Evolutionary conservation across 2,113 vertebrate genomes (phyloP).

Genomic region (Seriola aureovittata): DNA sequence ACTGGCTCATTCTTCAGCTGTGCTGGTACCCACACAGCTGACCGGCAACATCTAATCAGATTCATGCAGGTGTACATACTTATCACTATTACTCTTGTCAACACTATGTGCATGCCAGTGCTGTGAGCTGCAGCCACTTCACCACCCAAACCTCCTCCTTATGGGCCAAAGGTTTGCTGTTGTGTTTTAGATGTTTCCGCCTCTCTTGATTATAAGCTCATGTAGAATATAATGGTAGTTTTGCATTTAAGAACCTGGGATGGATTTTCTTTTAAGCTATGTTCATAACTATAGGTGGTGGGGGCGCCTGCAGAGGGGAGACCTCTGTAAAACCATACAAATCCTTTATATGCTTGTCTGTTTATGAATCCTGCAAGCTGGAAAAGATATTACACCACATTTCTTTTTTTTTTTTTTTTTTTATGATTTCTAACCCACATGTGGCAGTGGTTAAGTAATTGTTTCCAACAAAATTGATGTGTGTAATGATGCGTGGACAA

Average conservation of each 20-base stretch:
- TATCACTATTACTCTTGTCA: background rate
- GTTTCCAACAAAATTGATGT: constrained; percentile 58
- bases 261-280: background rate
- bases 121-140: background rate
- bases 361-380: constrained; percentile 42
- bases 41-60: background rate
- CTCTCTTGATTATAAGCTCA: background rate
- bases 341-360: constrained; percentile 35
- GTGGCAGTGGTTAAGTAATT: constrained; percentile 57
- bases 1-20: background rate
- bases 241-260: background rate
- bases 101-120: background rate
- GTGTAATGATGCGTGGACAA: constrained; percentile 58
- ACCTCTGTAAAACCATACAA: constrained; percentile 35
- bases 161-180: background rate
- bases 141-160: background rate
- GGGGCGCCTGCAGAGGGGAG: constrained; percentile 35
- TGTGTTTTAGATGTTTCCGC: background rate
- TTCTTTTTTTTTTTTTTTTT: constrained; percentile 7
- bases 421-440: constrained; percentile 46
- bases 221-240: background rate
- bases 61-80: background rate
- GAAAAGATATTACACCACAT: constrained; percentile 46
- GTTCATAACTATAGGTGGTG: constrained; percentile 17
- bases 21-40: background rate